These are phyloP conservation scores for Nothoprocta perdicaria DNA, from an alignment of 2,113 vertebrate genomes.

Conservation along the genomic window DNA sequence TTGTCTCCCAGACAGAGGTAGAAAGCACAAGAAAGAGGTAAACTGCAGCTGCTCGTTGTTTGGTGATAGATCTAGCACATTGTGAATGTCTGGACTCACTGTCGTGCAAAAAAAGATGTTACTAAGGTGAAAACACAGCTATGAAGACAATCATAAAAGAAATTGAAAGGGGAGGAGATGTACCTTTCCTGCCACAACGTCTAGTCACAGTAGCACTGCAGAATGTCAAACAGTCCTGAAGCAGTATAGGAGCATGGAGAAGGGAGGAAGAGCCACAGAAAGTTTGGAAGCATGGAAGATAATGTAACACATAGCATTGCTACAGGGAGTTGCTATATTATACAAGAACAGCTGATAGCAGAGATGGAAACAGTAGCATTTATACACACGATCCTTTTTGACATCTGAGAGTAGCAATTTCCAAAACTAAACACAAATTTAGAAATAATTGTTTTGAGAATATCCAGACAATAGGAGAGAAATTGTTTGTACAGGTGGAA, in stretches of 20 bases:
- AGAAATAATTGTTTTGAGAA: not conserved
- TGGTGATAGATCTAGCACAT: not conserved
- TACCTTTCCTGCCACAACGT: not conserved
- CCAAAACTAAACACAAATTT: not conserved
- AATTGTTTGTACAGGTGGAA: not conserved
- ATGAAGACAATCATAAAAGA: not conserved
- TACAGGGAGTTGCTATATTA: not conserved
- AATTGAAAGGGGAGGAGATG: not conserved
- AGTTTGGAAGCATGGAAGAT: not conserved
- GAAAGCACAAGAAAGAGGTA: conserved; percentile 66
- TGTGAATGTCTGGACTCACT: not conserved
- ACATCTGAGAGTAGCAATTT: not conserved
- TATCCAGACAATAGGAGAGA: not conserved
- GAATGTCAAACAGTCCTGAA: not conserved
- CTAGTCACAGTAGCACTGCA: not conserved
- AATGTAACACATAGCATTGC: not conserved
- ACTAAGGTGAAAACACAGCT: not conserved
- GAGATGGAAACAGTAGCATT: not conserved
- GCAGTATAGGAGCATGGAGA: accelerated
- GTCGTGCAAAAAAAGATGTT: not conserved
- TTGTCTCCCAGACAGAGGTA: conserved; percentile 79
- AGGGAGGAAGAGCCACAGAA: not conserved
- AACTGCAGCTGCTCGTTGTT: not conserved
- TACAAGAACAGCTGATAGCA: not conserved
- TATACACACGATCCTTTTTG: not conserved